Percentiles rank a stretch among this genome's conserved stretches.
Evolutionary conservation across 2,888 invertebrate genomes (phyloP).

Genomic region (Drosophila demipolita): DNA sequence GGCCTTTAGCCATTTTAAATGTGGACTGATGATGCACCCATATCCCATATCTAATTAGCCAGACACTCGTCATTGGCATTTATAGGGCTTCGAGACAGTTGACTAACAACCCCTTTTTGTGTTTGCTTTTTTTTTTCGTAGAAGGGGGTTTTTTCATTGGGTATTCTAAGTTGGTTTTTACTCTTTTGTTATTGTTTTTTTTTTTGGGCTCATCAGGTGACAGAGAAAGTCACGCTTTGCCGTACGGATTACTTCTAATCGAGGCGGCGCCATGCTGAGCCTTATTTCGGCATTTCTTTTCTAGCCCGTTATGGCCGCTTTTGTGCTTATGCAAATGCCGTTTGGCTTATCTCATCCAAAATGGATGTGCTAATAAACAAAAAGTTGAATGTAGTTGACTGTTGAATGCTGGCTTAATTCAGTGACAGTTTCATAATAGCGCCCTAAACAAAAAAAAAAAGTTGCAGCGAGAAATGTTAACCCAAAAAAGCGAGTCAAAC

Average conservation of each 20-base stretch:
- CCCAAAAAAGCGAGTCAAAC: conserved; percentile 31
- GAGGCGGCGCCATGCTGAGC: conserved; percentile 71
- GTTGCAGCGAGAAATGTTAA: conserved; percentile 41
- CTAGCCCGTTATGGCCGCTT: conserved; percentile 44
- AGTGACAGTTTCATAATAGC: conserved; percentile 78
- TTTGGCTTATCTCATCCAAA: conserved; percentile 64
- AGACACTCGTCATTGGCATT: conserved; percentile 53
- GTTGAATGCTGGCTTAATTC: conserved; percentile 56
- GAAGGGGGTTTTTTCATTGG: conserved; percentile 31
- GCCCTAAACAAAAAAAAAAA: conserved; percentile 17
- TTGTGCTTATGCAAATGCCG: conserved; percentile 70
- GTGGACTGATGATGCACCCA: conserved; percentile 8
- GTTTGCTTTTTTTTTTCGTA: background rate
- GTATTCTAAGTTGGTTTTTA: conserved; percentile 2
- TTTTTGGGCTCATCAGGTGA: conserved; percentile 29
- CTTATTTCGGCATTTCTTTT: conserved; percentile 51
- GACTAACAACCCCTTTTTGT: conserved; percentile 45
- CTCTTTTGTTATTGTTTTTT: conserved; percentile 2
- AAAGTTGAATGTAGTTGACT: conserved; percentile 36
- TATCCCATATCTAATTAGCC: conserved; percentile 70
- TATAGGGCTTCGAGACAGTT: conserved; percentile 53
- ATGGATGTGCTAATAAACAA: conserved; percentile 62
- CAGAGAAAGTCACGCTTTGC: conserved; percentile 56
- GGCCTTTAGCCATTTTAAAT: conserved; percentile 7
- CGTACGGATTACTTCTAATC: conserved; percentile 57